phyloP scores from a whole-genome alignment of 2,888 invertebrate genomes.

The Alentia gelatinosa region DNA sequence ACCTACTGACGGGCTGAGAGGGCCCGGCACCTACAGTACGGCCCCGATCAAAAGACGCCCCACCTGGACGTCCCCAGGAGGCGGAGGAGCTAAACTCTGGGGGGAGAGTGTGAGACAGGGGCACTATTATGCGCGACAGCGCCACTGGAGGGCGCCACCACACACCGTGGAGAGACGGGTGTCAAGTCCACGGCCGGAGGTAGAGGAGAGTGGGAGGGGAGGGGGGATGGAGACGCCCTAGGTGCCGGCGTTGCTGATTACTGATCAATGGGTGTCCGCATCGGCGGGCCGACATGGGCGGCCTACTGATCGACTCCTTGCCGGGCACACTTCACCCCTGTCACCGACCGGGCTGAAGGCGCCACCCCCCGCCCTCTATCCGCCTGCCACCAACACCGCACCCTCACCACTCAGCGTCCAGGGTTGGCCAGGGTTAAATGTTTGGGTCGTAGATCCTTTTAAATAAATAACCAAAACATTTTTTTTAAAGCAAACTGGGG shows the following conservation, averaged over 20 bases:
- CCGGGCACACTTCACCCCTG: not conserved
- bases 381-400: not conserved
- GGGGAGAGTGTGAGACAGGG: not conserved
- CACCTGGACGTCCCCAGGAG: not conserved
- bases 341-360: too few species aligned
- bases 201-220: not conserved
- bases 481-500: not conserved
- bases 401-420: not conserved
- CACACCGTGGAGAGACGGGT: not conserved
- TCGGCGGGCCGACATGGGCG: not conserved
- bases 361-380: not conserved
- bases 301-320: not conserved
- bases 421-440: too few species aligned
- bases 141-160: not conserved
- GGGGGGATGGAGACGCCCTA: not conserved
- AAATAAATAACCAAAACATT: too few species aligned
- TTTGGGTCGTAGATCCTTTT: too few species aligned
- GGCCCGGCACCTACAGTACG: not conserved
- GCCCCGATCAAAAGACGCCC: not conserved
- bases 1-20: not conserved
- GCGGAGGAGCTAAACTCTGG: not conserved
- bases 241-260: not conserved
- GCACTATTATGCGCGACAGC: not conserved
- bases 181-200: not conserved
- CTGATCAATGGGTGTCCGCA: not conserved